A percentile compares a stretch with the other conserved stretches of the same genome.
phyloP scores from a whole-genome alignment of 2,888 invertebrate genomes.

The Lasioglossum calceatum region DNA sequence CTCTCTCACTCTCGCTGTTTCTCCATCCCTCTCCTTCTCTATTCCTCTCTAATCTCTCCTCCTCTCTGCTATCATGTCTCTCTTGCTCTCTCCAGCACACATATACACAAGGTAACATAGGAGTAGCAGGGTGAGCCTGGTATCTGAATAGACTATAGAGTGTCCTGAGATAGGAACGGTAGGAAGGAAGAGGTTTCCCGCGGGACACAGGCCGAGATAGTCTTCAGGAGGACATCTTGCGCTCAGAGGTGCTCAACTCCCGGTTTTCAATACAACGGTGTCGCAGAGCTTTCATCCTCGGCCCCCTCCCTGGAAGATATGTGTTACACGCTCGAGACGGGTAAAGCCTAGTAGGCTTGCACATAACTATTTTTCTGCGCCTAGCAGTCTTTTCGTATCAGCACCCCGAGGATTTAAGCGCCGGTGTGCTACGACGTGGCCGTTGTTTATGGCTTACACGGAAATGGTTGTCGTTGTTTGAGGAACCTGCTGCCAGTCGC shows the following conservation, averaged over 20 bases:
- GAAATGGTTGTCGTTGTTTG: constrained; percentile 27
- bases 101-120: constrained; percentile 72
- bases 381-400: constrained; percentile 50
- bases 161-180: constrained; percentile 83
- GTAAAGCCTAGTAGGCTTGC: constrained; percentile 69
- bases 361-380: constrained; percentile 66
- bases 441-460: constrained; percentile 46
- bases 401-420: constrained; percentile 58
- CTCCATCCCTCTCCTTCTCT: constrained; percentile 34
- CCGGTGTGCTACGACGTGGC: constrained; percentile 38
- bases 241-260: constrained; percentile 80
- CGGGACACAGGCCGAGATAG: constrained; percentile 83
- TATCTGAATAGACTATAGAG: constrained; percentile 84
- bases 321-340: constrained; percentile 62
- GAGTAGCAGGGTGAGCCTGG: constrained; percentile 79
- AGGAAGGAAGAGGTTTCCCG: constrained; percentile 81
- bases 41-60: constrained; percentile 46
- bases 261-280: constrained; percentile 63
- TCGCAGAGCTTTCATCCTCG: constrained; percentile 65
- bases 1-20: constrained; percentile 38
- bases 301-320: constrained; percentile 55
- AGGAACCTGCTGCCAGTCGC: background rate
- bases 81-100: constrained; percentile 43
- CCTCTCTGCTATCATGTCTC: background rate
- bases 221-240: constrained; percentile 83